phyloP scores from a whole-genome alignment of 2,113 vertebrate species.

The Neodontobutis hainanensis region DNA sequence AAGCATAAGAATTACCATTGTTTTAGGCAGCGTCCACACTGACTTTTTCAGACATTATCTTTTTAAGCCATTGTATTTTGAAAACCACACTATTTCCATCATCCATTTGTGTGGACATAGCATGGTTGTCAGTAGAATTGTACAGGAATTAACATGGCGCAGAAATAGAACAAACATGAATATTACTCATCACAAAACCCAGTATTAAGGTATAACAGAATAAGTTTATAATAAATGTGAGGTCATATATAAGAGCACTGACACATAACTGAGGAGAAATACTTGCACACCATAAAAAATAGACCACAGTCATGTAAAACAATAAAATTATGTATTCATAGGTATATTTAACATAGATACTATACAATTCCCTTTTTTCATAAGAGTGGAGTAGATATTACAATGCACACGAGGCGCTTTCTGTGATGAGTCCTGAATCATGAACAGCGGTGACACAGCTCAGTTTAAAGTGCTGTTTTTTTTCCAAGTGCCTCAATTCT shows the following conservation, averaged over 20 bases:
- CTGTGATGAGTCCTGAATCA: constrained; percentile 35
- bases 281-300: constrained; percentile 69
- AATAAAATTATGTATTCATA: constrained; percentile 29
- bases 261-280: constrained; percentile 39
- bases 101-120: too few relatives aligned
- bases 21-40: too few relatives aligned
- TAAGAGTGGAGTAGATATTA: constrained; percentile 33
- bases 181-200: constrained; percentile 46
- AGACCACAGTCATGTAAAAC: constrained; percentile 60
- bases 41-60: too few relatives aligned
- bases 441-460: constrained; percentile 38
- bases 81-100: too few relatives aligned
- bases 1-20: constrained; percentile 2
- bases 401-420: constrained; percentile 38
- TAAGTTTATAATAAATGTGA: constrained; percentile 28
- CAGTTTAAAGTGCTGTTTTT: constrained; percentile 56
- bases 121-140: constrained; percentile 15
- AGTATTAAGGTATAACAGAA: constrained; percentile 47
- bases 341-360: constrained; percentile 47
- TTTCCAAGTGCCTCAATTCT: constrained; percentile 53
- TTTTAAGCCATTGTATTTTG: too few relatives aligned
- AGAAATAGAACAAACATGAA: constrained; percentile 32
- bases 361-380: constrained; percentile 57
- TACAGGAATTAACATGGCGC: constrained; percentile 6
- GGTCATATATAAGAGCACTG: constrained; percentile 35